Conservation (phyloP, 53 echinoderm and acorn worm species). For the Henricia sp. region DNA sequence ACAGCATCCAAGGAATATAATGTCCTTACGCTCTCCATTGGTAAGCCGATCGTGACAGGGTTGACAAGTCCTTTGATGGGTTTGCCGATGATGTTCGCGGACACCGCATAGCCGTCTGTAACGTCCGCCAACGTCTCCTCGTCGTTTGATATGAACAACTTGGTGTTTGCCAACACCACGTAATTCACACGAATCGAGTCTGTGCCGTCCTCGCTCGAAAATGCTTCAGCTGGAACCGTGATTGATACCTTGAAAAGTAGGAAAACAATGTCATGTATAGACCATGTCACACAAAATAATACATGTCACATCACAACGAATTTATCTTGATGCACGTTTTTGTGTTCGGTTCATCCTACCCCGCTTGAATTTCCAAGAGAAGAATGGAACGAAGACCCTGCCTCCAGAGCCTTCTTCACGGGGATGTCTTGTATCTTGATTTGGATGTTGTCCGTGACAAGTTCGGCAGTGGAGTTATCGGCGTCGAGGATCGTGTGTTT, state of each 20-base stretch:
- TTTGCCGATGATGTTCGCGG: constrained; percentile 31
- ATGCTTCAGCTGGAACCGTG: constrained; percentile 34
- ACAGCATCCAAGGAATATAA: too few relatives aligned
- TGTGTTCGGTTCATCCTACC: constrained; percentile 12
- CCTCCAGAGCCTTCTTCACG: neutral
- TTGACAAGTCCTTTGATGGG: constrained; percentile 1
- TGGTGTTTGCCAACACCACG: constrained; percentile 47
- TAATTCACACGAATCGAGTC: constrained; percentile 33
- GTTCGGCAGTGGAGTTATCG: constrained; percentile 3
- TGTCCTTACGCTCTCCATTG: constrained; percentile 9
- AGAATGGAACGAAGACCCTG: constrained; percentile 11
- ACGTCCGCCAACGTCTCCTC: neutral
- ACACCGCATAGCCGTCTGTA: constrained; percentile 20
- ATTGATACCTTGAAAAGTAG: constrained; percentile 20
- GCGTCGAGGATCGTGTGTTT: constrained; percentile 21
- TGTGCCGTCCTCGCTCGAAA: neutral
- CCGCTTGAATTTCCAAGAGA: constrained; percentile 4
- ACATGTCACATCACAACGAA: too few relatives aligned
- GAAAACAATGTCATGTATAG: neutral
- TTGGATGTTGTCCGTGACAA: constrained; percentile 45
- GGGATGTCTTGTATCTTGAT: constrained; percentile 31
- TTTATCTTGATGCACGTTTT: too few relatives aligned
- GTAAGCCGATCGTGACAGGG: constrained; percentile 21
- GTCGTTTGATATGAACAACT: constrained; percentile 22
- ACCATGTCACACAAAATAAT: too few relatives aligned